Percentiles rank a stretch among this genome's conserved stretches.
These are phyloP conservation scores for Antennarius maculatus DNA, from an alignment of 2,797 vertebrate species.

Conservation along the genomic window DNA sequence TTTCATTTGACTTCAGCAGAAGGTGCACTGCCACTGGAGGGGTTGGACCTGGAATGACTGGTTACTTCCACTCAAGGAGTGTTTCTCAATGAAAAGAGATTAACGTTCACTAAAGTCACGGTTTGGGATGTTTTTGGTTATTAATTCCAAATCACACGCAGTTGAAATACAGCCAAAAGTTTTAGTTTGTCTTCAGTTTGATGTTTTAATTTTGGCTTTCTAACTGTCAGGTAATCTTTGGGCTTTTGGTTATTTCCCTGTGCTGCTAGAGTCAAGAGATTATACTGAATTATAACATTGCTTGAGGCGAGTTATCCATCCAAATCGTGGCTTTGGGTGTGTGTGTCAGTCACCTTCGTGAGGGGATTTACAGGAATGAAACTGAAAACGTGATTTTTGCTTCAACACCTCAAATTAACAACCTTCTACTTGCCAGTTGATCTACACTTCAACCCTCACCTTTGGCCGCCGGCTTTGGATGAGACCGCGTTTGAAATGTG, in stretches of 20 bases:
- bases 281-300: background rate
- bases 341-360: background rate
- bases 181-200: too few species aligned
- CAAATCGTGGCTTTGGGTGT: background rate
- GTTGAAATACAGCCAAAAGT: too few species aligned
- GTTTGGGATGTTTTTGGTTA: background rate
- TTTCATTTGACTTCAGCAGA: constrained; percentile 27
- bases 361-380: background rate
- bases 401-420: too few species aligned
- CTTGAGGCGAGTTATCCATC: background rate
- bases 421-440: too few species aligned
- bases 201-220: background rate
- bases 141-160: background rate
- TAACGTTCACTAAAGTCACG: background rate
- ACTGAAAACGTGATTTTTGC: background rate
- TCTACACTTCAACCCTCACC: too few species aligned
- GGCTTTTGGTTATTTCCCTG: background rate
- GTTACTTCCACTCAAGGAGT: constrained; percentile 6
- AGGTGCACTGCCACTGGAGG: constrained; percentile 10
- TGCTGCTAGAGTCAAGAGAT: background rate
- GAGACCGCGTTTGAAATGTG: too few species aligned
- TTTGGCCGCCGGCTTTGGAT: too few species aligned
- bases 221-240: background rate
- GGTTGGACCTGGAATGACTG: background rate
- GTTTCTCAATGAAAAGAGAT: background rate